phyloP scores from a whole-genome alignment of 2,113 vertebrate species.

The Microcebus tavaratra region DNA sequence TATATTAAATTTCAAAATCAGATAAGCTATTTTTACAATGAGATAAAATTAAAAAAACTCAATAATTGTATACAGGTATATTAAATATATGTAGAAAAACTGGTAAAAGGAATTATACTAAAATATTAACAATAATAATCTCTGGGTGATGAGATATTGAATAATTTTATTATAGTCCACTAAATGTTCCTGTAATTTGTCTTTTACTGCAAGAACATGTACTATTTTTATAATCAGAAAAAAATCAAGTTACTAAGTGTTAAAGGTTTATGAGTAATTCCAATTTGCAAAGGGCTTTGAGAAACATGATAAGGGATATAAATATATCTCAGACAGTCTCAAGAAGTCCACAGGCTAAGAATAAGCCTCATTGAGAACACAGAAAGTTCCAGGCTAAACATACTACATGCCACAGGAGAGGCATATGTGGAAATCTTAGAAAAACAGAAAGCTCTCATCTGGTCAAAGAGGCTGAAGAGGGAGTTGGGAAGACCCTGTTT shows the following conservation, averaged over 20 bases:
- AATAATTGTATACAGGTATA: neutral
- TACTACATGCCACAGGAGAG: neutral
- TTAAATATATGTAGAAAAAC: neutral
- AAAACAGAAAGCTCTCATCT: neutral
- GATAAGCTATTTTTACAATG: conserved; percentile 19
- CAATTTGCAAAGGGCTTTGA: neutral
- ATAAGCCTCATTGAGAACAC: neutral
- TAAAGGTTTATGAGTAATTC: neutral
- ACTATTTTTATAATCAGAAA: neutral
- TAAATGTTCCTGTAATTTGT: neutral
- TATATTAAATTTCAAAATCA: conserved; percentile 50
- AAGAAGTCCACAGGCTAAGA: neutral
- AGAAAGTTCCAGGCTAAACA: accelerated
- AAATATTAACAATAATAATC: neutral
- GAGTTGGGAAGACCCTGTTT: neutral
- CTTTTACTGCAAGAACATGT: neutral
- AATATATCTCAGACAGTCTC: neutral
- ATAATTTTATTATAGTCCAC: neutral
- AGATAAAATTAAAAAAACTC: neutral
- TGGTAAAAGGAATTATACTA: neutral
- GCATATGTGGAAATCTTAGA: neutral
- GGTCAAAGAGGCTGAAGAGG: neutral
- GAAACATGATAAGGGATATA: neutral
- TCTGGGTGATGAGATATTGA: neutral
- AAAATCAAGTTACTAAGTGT: neutral